Base-by-base conservation (phyloP, 2,797 vertebrate genomes). In the Sylvia borin region DNA sequence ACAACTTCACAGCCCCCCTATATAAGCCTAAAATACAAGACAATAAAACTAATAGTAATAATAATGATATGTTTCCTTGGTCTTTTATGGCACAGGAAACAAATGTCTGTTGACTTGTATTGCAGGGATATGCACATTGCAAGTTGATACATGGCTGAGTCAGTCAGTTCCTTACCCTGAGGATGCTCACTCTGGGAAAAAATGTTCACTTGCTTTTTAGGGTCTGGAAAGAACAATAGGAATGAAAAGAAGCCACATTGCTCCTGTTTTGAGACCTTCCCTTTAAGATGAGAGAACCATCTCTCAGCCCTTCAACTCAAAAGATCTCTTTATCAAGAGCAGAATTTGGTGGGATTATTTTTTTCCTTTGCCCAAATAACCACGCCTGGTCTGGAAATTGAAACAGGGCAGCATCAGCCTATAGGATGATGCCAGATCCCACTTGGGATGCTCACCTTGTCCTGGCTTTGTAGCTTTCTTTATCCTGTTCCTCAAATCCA, bases 1-100 rank as follows among this genome's bases (percentile, higher is more conserved):
- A 4, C 29, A 54, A 25, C 57, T 32, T 58, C 70, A 91, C 74
- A 47, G 42, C 65, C 27, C 29, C 34, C 72, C 48, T 91, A n/a
- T 75, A 80, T 22, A 84, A 88, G 45, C 77, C 85, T 94, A 91
- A 97, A 80, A 94, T 62, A 77, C 58, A 83, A 93, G 96, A 77
- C 57, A 86, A 90, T 93, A 95, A 96, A 76, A 75, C 78, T 88
- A 93, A 95, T 85, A 92, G 65, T 31, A 92, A 78, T 78, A 93
- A 88, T 77, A 80, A 93, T 91, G 70, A 88, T 93, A 94, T 91
- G 60, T 94, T 95, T 96, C 48, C 78, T 79, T 85, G 48, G 45
- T 85, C 80, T 92, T 96, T 96, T 94, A 96, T 26, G 54, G 83
- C 57, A 79, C 40, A 73, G 73, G 79, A 95, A 91, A 94, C 66